A percentile compares a stretch with the other conserved stretches of the same genome.
These are phyloP conservation scores for Drosophila peninsularis DNA, from an alignment of 2,888 invertebrate genomes.

Conservation along the genomic window DNA sequence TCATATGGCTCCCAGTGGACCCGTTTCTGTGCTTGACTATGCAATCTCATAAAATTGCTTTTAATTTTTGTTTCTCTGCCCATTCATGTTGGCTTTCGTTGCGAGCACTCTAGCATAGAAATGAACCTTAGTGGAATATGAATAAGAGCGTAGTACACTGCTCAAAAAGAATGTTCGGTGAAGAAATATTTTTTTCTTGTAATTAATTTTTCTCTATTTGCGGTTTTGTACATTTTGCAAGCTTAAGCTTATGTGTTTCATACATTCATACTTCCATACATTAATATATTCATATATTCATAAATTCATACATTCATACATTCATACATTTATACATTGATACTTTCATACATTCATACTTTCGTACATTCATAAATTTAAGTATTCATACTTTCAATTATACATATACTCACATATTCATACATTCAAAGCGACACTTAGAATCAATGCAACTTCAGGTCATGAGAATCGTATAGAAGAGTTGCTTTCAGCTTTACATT, in stretches of 20 bases:
- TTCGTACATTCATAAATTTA: neutral
- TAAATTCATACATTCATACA: neutral
- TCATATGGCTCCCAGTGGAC: constrained; percentile 44
- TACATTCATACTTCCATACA: neutral
- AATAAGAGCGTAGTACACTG: constrained; percentile 10
- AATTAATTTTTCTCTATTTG: too few relatives aligned
- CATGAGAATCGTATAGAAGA: too few relatives aligned
- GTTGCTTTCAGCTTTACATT: neutral
- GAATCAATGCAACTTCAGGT: too few relatives aligned
- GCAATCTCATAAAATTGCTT: constrained; percentile 50
- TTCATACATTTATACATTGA: constrained; percentile 1
- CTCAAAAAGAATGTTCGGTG: neutral
- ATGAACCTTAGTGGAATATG: constrained; percentile 25
- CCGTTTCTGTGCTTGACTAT: constrained; percentile 47
- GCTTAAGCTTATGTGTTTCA: too few relatives aligned
- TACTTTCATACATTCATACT: neutral
- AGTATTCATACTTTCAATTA: neutral
- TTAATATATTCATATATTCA: neutral
- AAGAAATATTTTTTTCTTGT: too few relatives aligned
- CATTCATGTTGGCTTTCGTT: constrained; percentile 7
- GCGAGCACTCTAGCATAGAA: constrained; percentile 33
- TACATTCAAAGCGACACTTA: neutral
- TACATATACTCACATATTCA: neutral
- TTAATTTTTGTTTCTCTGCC: constrained; percentile 14
- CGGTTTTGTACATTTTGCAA: too few relatives aligned